A percentile compares a stretch with the other conserved stretches of the same genome.
phyloP scores from a whole-genome alignment of 2,888 invertebrate species.

The Amaurobius ferox region DNA sequence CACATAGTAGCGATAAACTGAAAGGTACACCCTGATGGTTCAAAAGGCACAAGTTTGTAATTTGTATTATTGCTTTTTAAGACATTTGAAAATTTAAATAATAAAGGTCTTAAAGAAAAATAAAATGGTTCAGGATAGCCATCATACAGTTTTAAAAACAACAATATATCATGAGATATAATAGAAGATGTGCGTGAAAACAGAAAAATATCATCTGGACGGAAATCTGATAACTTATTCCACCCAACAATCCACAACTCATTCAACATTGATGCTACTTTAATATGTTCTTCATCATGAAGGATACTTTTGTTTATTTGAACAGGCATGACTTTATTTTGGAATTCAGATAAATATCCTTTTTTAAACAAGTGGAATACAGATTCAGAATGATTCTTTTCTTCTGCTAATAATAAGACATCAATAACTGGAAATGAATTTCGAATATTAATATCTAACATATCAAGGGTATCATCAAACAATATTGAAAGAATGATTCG shows the following conservation, averaged over 20 bases:
- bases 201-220: conserved; percentile 73
- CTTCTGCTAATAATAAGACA: conserved; percentile 49
- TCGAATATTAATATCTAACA: conserved; percentile 50
- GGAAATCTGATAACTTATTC: conserved; percentile 69
- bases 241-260: conserved; percentile 54
- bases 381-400: conserved; percentile 35
- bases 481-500: conserved; percentile 50
- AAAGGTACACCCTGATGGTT: conserved; percentile 55
- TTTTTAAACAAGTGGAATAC: conserved; percentile 38
- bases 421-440: conserved; percentile 42
- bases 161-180: conserved; percentile 82
- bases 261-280: conserved; percentile 24
- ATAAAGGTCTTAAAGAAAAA: conserved; percentile 56
- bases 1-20: conserved; percentile 57
- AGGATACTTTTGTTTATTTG: conserved; percentile 23
- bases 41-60: conserved; percentile 38
- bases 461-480: conserved; percentile 46
- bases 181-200: conserved; percentile 76
- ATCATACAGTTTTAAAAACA: conserved; percentile 84
- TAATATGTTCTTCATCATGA: neutral
- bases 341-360: conserved; percentile 55
- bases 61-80: conserved; percentile 25
- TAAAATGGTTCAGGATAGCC: conserved; percentile 82
- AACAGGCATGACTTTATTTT: conserved; percentile 62
- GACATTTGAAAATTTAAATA: conserved; percentile 50